Conservation (phyloP, 2,888 invertebrate genomes). For the Acronicta alni region DNA sequence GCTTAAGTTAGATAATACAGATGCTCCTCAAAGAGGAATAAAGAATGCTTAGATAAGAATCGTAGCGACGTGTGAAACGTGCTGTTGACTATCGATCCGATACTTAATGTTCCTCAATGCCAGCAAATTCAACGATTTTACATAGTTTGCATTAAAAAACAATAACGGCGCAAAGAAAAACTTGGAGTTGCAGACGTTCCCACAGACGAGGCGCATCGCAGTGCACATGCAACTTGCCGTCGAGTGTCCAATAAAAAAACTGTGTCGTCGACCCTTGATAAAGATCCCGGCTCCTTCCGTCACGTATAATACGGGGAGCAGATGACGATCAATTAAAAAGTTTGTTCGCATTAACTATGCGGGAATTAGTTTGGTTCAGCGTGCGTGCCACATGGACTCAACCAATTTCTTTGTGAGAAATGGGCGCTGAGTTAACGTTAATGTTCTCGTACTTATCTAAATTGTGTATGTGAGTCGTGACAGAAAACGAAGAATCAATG, state of each 20-base stretch:
- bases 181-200: slow-evolving; percentile 76
- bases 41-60: slow-evolving; percentile 58
- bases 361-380: slow-evolving; percentile 76
- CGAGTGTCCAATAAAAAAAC: slow-evolving; percentile 80
- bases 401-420: slow-evolving; percentile 75
- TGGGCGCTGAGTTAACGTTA: slow-evolving; percentile 40
- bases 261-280: slow-evolving; percentile 85
- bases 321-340: slow-evolving; percentile 88
- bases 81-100: slow-evolving; percentile 45
- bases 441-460: slow-evolving; percentile 53
- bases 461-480: slow-evolving; percentile 32
- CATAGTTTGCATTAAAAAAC: slow-evolving; percentile 68
- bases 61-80: slow-evolving; percentile 60
- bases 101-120: slow-evolving; percentile 56
- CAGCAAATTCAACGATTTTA: slow-evolving; percentile 60
- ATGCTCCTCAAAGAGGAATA: slow-evolving; percentile 51
- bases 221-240: slow-evolving; percentile 64
- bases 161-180: slow-evolving; percentile 65
- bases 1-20: slow-evolving; percentile 58
- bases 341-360: slow-evolving; percentile 85
- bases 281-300: slow-evolving; percentile 76
- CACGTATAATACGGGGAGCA: slow-evolving; percentile 77
- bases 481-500: slow-evolving; percentile 22
- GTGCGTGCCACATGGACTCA: slow-evolving; percentile 83
- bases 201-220: slow-evolving; percentile 75